These are phyloP conservation scores for Drosophila demipolita DNA, from an alignment of 2,888 invertebrate genomes.

Conservation along the genomic window DNA sequence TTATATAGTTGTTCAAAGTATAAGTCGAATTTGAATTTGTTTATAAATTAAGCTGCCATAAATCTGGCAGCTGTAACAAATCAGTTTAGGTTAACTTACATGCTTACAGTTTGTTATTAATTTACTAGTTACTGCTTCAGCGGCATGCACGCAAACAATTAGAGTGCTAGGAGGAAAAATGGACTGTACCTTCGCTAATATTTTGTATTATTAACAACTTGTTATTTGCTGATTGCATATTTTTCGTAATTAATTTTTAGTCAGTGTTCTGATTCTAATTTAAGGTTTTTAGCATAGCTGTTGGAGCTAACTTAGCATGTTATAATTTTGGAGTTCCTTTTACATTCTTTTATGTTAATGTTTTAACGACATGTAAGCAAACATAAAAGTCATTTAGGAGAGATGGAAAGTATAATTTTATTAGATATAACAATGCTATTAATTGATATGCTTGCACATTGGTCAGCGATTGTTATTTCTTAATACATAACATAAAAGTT, in stretches of 20 bases:
- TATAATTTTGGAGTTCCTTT: neutral
- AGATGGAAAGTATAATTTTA: neutral
- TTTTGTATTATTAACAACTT: neutral
- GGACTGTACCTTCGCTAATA: neutral
- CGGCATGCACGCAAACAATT: neutral
- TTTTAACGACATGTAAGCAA: neutral
- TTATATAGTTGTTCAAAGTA: neutral
- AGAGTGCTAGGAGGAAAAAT: neutral
- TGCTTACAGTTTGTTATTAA: neutral
- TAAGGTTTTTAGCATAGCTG: neutral
- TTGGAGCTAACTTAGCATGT: neutral
- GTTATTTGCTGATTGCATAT: neutral
- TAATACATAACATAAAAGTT: neutral
- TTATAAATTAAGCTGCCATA: neutral
- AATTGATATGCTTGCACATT: neutral
- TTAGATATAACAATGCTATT: neutral
- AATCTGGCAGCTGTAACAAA: neutral
- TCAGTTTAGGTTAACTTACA: neutral
- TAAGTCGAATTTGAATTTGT: neutral
- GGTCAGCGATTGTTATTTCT: neutral
- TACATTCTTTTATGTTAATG: neutral
- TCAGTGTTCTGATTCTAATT: neutral
- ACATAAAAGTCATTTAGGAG: neutral
- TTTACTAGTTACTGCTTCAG: neutral
- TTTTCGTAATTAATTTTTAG: neutral